phyloP scores from a whole-genome alignment of 2,797 vertebrate species.

The Pseudopleuronectes americanus region DNA sequence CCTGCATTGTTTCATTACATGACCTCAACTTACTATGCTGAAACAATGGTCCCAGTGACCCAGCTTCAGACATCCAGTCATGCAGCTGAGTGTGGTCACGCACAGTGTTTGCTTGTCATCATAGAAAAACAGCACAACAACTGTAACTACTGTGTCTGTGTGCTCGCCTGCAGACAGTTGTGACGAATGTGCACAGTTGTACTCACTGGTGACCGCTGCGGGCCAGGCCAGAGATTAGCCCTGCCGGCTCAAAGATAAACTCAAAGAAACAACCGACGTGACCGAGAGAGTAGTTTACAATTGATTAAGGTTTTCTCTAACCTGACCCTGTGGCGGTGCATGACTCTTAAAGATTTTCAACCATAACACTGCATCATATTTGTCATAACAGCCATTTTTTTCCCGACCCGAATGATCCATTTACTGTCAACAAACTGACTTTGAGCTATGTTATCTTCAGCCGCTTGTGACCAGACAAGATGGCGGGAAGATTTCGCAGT shows the following conservation, averaged over 20 bases:
- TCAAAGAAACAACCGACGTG: conserved; percentile 57
- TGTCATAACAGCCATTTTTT: conserved; percentile 12
- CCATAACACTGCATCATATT: conserved; percentile 31
- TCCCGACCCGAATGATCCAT: conserved; percentile 36
- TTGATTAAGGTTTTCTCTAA: conserved; percentile 54
- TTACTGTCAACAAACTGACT: conserved; percentile 46
- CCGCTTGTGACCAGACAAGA: conserved; percentile 35
- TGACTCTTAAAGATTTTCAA: conserved; percentile 45
- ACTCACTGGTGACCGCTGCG: conserved; percentile 53
- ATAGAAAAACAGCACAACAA: conserved; percentile 55
- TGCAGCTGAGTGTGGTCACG: conserved; percentile 37
- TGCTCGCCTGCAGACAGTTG: conserved; percentile 64
- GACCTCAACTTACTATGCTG: neutral
- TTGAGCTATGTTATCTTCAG: conserved; percentile 46
- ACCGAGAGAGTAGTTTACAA: conserved; percentile 31
- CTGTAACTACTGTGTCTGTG: conserved; percentile 65
- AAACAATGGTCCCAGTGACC: neutral
- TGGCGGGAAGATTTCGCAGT: conserved; percentile 25
- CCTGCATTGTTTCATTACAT: too few relatives aligned
- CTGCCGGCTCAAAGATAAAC: conserved; percentile 65
- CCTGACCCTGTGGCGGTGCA: conserved; percentile 33
- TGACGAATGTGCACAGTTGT: conserved; percentile 67
- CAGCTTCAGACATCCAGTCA: neutral
- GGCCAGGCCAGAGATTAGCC: conserved; percentile 49
- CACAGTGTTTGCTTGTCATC: conserved; percentile 58